These are phyloP conservation scores for Chrysochloris asiatica DNA, from an alignment of 2,113 vertebrate species.

Conservation along the genomic window DNA sequence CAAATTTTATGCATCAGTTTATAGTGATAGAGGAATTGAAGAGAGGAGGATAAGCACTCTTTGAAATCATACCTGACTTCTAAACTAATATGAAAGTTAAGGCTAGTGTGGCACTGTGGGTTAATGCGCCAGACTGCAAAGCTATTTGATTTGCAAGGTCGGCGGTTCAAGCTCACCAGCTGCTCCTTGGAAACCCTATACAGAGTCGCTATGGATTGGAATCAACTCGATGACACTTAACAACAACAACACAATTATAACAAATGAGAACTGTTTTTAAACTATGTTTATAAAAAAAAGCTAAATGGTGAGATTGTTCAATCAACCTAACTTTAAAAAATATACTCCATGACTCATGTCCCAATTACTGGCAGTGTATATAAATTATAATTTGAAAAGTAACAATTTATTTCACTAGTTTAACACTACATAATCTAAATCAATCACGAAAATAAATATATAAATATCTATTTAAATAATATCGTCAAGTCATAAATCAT, in stretches of 20 bases:
- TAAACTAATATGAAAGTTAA: background rate
- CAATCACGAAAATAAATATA: background rate
- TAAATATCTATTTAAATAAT: background rate
- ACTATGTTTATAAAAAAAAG: background rate
- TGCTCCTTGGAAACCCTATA: no score
- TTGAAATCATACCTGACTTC: background rate
- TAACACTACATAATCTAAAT: background rate
- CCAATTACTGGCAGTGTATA: background rate
- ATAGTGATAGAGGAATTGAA: background rate
- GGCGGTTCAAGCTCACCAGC: no score
- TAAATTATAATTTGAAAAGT: constrained; percentile 1
- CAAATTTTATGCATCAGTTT: background rate
- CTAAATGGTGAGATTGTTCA: constrained; percentile 16
- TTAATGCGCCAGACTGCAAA: no score
- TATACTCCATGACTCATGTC: background rate
- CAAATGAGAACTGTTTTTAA: constrained; percentile 27
- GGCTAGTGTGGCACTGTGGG: no score
- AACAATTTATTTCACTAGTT: background rate
- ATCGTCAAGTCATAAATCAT: background rate
- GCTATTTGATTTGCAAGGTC: no score
- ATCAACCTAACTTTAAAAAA: background rate
- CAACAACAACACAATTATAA: background rate
- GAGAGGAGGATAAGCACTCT: background rate
- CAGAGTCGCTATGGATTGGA: no score
- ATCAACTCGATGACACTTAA: no score